Percentiles rank a stretch among this genome's conserved stretches.
Conservation (phyloP, 2,113 vertebrate genomes). For the Etheostoma cragini region DNA sequence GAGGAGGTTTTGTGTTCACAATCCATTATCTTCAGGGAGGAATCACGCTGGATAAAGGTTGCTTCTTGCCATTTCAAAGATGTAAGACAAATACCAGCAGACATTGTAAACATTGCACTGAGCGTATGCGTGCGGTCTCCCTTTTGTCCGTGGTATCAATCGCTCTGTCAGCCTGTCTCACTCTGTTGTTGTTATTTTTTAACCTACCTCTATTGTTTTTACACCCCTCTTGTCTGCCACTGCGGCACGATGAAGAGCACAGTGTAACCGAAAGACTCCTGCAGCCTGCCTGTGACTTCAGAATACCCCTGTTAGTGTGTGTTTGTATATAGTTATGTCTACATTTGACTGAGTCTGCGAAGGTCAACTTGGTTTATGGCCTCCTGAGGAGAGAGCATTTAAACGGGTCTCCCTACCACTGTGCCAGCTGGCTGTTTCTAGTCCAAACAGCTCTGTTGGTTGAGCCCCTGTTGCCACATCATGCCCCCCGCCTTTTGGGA, state of each 20-base stretch:
- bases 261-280: constrained; percentile 13
- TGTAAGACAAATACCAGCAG: constrained; percentile 77
- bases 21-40: constrained; percentile 78
- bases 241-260: constrained; percentile 6
- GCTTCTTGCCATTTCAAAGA: constrained; percentile 73
- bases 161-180: constrained; percentile 49
- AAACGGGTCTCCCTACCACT: constrained; percentile 38
- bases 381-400: constrained; percentile 44
- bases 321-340: constrained; percentile 34
- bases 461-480: constrained; percentile 70
- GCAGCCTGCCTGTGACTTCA: constrained; percentile 15
- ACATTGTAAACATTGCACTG: constrained; percentile 67
- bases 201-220: constrained; percentile 17
- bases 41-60: constrained; percentile 74
- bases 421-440: constrained; percentile 61
- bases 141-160: constrained; percentile 63
- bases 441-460: constrained; percentile 61
- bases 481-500: constrained; percentile 35
- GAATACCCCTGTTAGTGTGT: neutral
- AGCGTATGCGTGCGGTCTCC: constrained; percentile 51
- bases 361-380: constrained; percentile 50
- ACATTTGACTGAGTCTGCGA: constrained; percentile 39
- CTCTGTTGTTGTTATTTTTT: constrained; percentile 30
- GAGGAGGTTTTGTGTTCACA: constrained; percentile 70
- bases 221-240: constrained; percentile 1